phyloP scores from a whole-genome alignment of 2,113 vertebrate species.

The Riparia riparia region DNA sequence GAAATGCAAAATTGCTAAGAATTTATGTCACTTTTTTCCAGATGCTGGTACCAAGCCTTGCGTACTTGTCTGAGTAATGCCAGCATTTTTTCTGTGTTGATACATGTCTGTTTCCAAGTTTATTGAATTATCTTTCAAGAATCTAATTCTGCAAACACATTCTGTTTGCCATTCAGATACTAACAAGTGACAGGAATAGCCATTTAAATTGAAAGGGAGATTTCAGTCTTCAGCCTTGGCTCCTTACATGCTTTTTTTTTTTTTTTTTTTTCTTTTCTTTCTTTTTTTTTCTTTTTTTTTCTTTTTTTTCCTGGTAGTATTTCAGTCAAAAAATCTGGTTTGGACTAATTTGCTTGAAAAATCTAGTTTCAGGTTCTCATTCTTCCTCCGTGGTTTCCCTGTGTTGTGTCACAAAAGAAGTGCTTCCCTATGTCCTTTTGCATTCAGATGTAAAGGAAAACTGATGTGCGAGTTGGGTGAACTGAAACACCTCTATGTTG shows the following conservation, averaged over 20 bases:
- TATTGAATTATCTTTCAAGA: background rate
- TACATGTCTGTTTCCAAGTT: background rate
- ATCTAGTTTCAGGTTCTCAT: background rate
- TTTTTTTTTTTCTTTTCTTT: background rate
- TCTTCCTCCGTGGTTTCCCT: background rate
- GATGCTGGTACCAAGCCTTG: background rate
- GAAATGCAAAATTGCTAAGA: background rate
- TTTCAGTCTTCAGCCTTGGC: background rate
- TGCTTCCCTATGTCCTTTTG: background rate
- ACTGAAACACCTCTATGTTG: background rate
- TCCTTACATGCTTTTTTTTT: background rate
- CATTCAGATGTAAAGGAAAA: background rate
- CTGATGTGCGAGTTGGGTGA: background rate
- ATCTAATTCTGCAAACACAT: background rate
- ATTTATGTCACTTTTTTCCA: background rate
- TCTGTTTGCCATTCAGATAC: background rate
- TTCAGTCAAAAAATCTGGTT: background rate
- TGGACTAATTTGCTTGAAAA: background rate
- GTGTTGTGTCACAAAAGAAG: background rate
- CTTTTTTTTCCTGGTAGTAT: background rate
- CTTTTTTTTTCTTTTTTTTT: background rate
- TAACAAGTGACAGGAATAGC: background rate
- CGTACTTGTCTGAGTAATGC: background rate
- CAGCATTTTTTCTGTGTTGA: background rate
- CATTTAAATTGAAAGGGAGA: background rate